Conservation (phyloP, 2,888 invertebrate species). For the Autographa pulchrina region DNA sequence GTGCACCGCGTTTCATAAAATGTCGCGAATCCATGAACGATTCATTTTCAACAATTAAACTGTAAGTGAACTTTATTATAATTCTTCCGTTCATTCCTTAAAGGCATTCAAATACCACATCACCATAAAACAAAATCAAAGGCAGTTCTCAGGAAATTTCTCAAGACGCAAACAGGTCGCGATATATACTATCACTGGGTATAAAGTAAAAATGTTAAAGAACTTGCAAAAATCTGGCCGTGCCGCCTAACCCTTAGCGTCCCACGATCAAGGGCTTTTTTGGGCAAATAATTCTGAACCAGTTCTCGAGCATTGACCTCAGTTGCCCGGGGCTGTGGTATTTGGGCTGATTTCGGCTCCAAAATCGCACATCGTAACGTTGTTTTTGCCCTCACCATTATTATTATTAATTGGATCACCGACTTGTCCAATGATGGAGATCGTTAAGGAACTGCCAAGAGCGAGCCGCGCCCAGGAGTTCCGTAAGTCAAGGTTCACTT, state of each 20-base stretch:
- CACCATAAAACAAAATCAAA: conserved; percentile 53
- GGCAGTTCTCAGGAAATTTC: conserved; percentile 35
- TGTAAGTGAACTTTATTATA: conserved; percentile 54
- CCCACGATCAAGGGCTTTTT: conserved; percentile 79
- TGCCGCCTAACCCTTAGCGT: conserved; percentile 64
- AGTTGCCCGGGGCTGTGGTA: conserved; percentile 75
- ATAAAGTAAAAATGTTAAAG: conserved; percentile 66
- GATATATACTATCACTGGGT: conserved; percentile 51
- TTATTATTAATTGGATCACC: conserved; percentile 88
- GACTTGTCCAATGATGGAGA: conserved; percentile 75
- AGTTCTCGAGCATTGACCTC: conserved; percentile 79
- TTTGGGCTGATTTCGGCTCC: conserved; percentile 83
- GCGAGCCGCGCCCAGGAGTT: conserved; percentile 58
- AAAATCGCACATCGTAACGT: conserved; percentile 85
- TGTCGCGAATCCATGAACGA: conserved; percentile 15
- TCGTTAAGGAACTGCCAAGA: conserved; percentile 74
- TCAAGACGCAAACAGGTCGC: conserved; percentile 39
- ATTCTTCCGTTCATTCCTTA: conserved; percentile 39
- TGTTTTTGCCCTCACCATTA: conserved; percentile 82
- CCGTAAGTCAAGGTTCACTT: conserved; percentile 54
- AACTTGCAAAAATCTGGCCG: conserved; percentile 65
- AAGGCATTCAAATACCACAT: conserved; percentile 49
- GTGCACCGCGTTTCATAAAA: conserved; percentile 31
- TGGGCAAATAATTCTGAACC: conserved; percentile 83
- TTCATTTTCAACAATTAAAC: conserved; percentile 46